These are phyloP conservation scores for Synergus umbraculus DNA, from an alignment of 2,888 invertebrate genomes.

Conservation along the genomic window DNA sequence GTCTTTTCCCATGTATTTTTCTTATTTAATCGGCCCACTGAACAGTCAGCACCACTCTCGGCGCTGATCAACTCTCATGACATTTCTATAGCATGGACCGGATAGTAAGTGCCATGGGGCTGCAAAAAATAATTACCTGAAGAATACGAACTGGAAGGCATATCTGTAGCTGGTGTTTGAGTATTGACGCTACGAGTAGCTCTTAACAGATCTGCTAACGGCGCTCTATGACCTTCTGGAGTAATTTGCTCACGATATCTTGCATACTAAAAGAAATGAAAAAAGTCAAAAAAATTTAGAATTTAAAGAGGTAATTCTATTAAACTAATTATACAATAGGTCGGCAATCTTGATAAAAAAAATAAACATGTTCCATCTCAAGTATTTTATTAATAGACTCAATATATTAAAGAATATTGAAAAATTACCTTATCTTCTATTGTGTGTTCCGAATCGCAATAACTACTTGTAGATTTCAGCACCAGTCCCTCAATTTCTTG, in stretches of 20 bases:
- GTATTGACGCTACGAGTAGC: slow-evolving; percentile 87
- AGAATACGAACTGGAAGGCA: slow-evolving; percentile 84
- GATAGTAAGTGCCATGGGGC: too few species aligned
- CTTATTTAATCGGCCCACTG: too few species aligned
- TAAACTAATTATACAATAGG: neutral
- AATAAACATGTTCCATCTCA: neutral
- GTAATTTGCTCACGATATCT: slow-evolving; percentile 81
- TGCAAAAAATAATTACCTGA: slow-evolving; percentile 80
- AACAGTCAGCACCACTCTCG: too few species aligned
- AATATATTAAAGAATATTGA: neutral
- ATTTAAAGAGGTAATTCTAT: neutral
- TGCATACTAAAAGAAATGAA: slow-evolving; percentile 67
- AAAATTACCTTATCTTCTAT: slow-evolving; percentile 82
- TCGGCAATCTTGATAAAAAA: neutral
- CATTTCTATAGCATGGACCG: too few species aligned
- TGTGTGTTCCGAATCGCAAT: slow-evolving; percentile 74
- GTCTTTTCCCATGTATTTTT: too few species aligned
- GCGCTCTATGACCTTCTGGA: slow-evolving; percentile 92
- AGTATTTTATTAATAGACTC: too few species aligned
- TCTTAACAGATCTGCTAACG: slow-evolving; percentile 86
- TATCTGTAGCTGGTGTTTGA: slow-evolving; percentile 88
- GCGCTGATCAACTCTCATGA: too few species aligned
- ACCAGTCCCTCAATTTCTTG: slow-evolving; percentile 92
- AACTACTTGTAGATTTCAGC: slow-evolving; percentile 77
- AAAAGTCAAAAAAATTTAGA: neutral